These are phyloP conservation scores for Halichondria panicea DNA, from an alignment of 37 sponge, comb jelly and placozoan genomes.

Conservation along the genomic window DNA sequence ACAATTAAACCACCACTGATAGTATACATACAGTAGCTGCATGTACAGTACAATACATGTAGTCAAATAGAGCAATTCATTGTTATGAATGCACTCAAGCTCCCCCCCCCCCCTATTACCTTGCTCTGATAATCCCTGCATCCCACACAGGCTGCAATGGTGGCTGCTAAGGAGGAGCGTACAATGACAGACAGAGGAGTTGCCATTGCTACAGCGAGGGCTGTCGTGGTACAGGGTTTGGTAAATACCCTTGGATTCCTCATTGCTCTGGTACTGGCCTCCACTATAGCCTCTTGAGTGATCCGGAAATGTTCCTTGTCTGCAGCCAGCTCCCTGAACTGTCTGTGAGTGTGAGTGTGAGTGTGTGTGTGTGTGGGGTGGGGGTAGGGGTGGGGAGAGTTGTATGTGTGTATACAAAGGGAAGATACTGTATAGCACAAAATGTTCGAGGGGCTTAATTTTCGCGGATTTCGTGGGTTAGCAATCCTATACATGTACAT, in stretches of 20 bases:
- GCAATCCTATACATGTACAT: too few relatives aligned
- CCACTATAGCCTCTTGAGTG: conserved; percentile 31
- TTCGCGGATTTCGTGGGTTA: too few relatives aligned
- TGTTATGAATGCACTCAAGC: too few relatives aligned
- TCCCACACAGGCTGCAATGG: conserved; percentile 56
- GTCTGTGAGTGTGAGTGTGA: neutral
- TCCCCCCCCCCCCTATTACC: too few relatives aligned
- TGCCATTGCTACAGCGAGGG: conserved; percentile 47
- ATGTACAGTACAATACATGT: too few relatives aligned
- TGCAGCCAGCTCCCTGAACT: conserved; percentile 17
- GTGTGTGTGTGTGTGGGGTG: neutral
- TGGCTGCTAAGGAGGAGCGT: conserved; percentile 20
- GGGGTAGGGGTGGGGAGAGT: neutral
- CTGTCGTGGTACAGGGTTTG: conserved; percentile 30
- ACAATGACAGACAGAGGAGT: conserved; percentile 38
- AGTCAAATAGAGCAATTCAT: too few relatives aligned
- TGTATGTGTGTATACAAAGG: neutral
- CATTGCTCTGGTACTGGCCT: conserved; percentile 48
- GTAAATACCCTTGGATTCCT: conserved; percentile 30
- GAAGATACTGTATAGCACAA: neutral
- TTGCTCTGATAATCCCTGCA: conserved; percentile 41
- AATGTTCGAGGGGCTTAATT: too few relatives aligned
- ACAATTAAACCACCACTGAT: too few relatives aligned
- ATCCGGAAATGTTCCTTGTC: conserved; percentile 28
- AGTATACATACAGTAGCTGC: too few relatives aligned